Evolutionary conservation across 2,797 vertebrate genomes (phyloP), one percentile per base, ranked within the genome.

Genomic region (Pampus argenteus): DNA sequence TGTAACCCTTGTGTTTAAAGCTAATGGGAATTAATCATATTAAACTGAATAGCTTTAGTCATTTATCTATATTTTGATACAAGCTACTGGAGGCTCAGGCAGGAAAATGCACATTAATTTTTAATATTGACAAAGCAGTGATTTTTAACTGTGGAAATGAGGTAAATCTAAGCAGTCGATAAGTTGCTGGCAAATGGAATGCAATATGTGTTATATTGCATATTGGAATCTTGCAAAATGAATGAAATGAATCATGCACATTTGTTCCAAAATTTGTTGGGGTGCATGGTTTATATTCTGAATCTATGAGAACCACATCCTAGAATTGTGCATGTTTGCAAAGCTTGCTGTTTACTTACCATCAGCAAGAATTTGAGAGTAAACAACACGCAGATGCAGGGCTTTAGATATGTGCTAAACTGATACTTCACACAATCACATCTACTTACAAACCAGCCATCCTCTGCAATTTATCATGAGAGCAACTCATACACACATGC

Each of bases 191-290:
- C 28, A 74, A 67, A 74, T 42, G 69, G 28, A 71, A 54, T 47
- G 23, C 42, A 71, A 55, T 58, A 44, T 66, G 61, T 71, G 36
- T 57, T 63, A n/a, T n/a, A n/a, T 49, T 2, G 44, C 63, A 57
- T 65, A 66, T 82, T 84, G 60, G 58, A 84, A 75, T 76, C n/a
- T n/a, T 62, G 11, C 23, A 55, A 79, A 81, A 84, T 65, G 36
- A 83, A 80, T 79, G 51, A 50, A 83, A 88, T 84, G 61, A 90
- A 89, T 88, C 81, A 80, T 14, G 60, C 42, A 23, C 55, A 77
- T 78, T 89, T 86, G 71, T 80, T 81, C 26, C 40, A 65, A 84
- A 85, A 78, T 66, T 52, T 80, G 64, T 86, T 73, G 36, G 36
- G 62, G 55, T 44, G 22, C 71, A 62, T 68, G 62, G 86, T 89